Percentiles rank a stretch among this genome's conserved stretches.
Evolutionary conservation across 2,888 invertebrate species (phyloP).

Genomic region (Ephialtes manifestator): DNA sequence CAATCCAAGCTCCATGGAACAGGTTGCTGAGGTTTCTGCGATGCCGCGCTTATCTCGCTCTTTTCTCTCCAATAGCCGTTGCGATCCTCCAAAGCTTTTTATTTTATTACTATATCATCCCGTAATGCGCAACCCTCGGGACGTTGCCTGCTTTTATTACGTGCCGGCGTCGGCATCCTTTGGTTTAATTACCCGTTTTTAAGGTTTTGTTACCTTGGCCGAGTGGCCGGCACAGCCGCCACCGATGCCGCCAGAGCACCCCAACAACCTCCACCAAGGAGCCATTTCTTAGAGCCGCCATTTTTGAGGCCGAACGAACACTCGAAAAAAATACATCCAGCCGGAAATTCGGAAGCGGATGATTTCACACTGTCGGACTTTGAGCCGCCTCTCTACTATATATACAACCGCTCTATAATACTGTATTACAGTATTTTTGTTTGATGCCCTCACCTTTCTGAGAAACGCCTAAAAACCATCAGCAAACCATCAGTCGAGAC

Average conservation of each 20-base stretch:
- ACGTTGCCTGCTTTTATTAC: conserved; percentile 83
- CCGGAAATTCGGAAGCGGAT: conserved; percentile 71
- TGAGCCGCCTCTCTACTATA: neutral
- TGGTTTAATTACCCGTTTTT: conserved; percentile 84
- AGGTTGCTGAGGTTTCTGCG: conserved; percentile 38
- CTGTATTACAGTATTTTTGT: conserved; percentile 21
- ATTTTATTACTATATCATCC: conserved; percentile 82
- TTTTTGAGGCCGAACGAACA: conserved; percentile 43
- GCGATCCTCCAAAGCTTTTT: conserved; percentile 78
- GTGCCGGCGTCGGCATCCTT: conserved; percentile 84
- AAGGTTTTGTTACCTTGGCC: conserved; percentile 77
- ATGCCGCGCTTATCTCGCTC: conserved; percentile 60
- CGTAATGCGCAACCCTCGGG: conserved; percentile 80
- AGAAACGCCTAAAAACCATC: conserved; percentile 51
- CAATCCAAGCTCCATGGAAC: conserved; percentile 8
- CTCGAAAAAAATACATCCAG: conserved; percentile 12
- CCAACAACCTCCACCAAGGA: neutral
- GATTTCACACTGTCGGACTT: conserved; percentile 67
- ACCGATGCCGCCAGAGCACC: conserved; percentile 22
- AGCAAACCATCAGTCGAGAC: conserved; percentile 32
- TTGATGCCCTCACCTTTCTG: conserved; percentile 57
- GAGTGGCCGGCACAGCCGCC: conserved; percentile 38
- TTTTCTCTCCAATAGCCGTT: conserved; percentile 66
- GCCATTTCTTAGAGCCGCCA: conserved; percentile 28
- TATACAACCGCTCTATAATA: neutral